These are phyloP conservation scores for Dipodomys merriami DNA, from an alignment of 2,113 vertebrate species.

Conservation along the genomic window DNA sequence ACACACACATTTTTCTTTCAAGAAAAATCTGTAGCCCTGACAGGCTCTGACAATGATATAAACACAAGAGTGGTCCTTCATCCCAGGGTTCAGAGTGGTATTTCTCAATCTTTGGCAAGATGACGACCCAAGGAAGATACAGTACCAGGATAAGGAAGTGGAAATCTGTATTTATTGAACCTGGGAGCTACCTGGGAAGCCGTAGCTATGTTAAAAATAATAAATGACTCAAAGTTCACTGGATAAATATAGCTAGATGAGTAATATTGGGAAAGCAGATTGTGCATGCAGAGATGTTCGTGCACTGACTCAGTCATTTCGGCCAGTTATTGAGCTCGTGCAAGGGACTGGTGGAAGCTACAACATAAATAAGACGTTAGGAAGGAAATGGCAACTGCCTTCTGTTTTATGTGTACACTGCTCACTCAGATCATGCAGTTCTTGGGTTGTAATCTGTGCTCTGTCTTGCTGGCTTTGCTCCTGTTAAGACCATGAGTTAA, in stretches of 20 bases:
- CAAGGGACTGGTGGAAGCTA: neutral
- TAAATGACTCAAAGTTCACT: slow-evolving; percentile 55
- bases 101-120: neutral
- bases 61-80: neutral
- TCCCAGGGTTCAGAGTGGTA: neutral
- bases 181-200: slow-evolving; percentile 8
- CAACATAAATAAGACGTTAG: neutral
- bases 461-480: neutral
- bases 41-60: slow-evolving; percentile 3
- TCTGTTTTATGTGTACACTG: neutral
- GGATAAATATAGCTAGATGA: slow-evolving; percentile 36
- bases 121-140: slow-evolving; percentile 16
- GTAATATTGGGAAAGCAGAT: neutral
- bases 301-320: neutral
- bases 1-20: slow-evolving; percentile 38
- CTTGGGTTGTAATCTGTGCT: neutral
- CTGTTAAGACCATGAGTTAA: neutral
- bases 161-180: slow-evolving; percentile 35
- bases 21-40: neutral
- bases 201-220: slow-evolving; percentile 58
- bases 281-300: neutral
- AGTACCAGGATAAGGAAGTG: slow-evolving; percentile 7
- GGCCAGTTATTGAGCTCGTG: neutral
- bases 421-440: neutral
- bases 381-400: slow-evolving; percentile 18